phyloP scores from a whole-genome alignment of 2,888 invertebrate species.

The Caenorhabditis becei region DNA sequence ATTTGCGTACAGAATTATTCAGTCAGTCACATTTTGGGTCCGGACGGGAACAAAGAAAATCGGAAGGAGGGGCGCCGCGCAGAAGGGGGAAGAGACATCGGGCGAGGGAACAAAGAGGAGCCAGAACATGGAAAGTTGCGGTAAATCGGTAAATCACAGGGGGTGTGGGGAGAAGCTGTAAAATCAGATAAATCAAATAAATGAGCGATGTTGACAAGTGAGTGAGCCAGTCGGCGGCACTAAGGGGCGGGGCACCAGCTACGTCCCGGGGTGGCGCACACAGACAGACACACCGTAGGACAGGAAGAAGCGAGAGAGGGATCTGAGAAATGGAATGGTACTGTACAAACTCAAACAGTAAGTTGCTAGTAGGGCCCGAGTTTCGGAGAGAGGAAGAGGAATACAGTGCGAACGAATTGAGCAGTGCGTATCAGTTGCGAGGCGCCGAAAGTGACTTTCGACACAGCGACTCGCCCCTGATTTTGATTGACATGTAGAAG shows the following conservation, averaged over 20 bases:
- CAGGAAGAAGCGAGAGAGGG: neutral
- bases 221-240: slow-evolving; percentile 29
- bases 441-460: slow-evolving; percentile 23
- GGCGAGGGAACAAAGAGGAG: slow-evolving; percentile 11
- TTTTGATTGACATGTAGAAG: slow-evolving; percentile 59
- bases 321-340: slow-evolving; percentile 8
- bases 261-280: slow-evolving; percentile 14
- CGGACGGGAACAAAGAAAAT: slow-evolving; percentile 2
- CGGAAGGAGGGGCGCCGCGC: slow-evolving; percentile 1
- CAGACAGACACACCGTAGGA: slow-evolving; percentile 40
- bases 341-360: slow-evolving; percentile 29
- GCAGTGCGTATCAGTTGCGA: slow-evolving; percentile 30
- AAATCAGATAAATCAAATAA: slow-evolving; percentile 58
- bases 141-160: slow-evolving; percentile 50
- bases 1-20: slow-evolving; percentile 4
- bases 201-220: slow-evolving; percentile 58
- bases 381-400: slow-evolving; percentile 1
- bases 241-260: slow-evolving; percentile 23
- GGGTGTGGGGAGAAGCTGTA: slow-evolving; percentile 37
- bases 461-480: slow-evolving; percentile 35
- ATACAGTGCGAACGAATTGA: slow-evolving; percentile 21
- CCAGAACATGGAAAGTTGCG: slow-evolving; percentile 28
- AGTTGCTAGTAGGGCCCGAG: neutral
- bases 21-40: neutral
- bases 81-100: slow-evolving; percentile 19